Percentiles rank a stretch among this genome's conserved stretches.
phyloP scores from a whole-genome alignment of 1,140 invertebrate genomes.

The Cataglyphis hispanica region DNA sequence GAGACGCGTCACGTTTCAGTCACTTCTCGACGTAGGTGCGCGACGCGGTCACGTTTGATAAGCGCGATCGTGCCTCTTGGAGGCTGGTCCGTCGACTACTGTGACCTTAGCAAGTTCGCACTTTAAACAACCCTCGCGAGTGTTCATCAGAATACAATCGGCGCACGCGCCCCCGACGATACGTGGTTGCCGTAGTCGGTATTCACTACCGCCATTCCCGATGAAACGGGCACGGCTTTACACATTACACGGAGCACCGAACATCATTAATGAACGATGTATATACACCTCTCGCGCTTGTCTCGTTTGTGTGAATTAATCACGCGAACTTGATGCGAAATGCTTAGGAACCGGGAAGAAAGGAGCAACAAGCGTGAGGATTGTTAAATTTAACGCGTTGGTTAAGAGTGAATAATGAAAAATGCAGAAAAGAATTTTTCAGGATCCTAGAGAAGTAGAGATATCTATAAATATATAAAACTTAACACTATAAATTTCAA shows the following conservation, averaged over 20 bases:
- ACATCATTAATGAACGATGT: constrained; percentile 49
- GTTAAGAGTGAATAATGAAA: not conserved
- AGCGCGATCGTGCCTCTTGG: constrained; percentile 34
- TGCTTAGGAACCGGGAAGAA: not conserved
- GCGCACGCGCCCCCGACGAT: constrained; percentile 63
- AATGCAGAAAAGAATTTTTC: not conserved
- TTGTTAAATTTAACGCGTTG: not conserved
- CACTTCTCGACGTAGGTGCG: not conserved
- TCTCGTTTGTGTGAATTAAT: constrained; percentile 17
- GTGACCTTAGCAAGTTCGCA: constrained; percentile 72
- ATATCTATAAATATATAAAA: not conserved
- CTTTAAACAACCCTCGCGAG: constrained; percentile 70
- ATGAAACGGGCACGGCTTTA: constrained; percentile 26
- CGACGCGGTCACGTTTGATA: not conserved
- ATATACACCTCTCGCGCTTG: not conserved
- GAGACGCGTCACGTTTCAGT: constrained; percentile 39
- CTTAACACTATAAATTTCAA: too few relatives aligned
- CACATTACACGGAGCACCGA: constrained; percentile 7
- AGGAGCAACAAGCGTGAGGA: not conserved
- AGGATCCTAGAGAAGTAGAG: not conserved
- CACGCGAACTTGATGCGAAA: not conserved
- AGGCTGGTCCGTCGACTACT: constrained; percentile 70
- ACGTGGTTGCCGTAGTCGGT: not conserved
- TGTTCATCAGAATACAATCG: constrained; percentile 44
- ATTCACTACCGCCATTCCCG: constrained; percentile 1